A percentile compares a stretch with the other conserved stretches of the same genome.
Conservation (phyloP, 1,140 invertebrate species). For the Drosophila sp. region DNA sequence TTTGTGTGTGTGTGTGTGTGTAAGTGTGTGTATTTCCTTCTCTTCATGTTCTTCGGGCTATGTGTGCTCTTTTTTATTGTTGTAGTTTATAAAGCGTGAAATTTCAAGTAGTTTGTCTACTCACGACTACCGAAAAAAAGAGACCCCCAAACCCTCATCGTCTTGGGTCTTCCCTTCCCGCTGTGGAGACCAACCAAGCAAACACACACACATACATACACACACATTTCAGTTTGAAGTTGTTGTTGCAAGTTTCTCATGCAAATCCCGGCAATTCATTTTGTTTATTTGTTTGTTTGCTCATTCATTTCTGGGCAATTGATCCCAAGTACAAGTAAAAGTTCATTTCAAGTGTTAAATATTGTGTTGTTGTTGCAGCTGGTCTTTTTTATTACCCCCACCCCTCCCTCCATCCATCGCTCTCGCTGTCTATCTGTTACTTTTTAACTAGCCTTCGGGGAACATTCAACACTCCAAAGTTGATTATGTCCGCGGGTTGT, state of each 20-base stretch:
- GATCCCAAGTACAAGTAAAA: constrained; percentile 37
- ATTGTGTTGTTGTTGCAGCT: constrained; percentile 33
- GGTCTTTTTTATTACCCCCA: constrained; percentile 32
- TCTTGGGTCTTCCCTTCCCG: background rate
- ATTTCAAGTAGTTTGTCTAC: constrained; percentile 72
- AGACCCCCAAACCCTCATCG: constrained; percentile 5
- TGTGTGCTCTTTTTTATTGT: constrained; percentile 47
- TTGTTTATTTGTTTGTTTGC: constrained; percentile 50
- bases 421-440: constrained; percentile 16
- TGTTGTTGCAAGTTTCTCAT: constrained; percentile 58
- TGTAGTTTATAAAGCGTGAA: constrained; percentile 77
- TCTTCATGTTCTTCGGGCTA: constrained; percentile 29
- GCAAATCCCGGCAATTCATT: constrained; percentile 65
- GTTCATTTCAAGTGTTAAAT: constrained; percentile 25
- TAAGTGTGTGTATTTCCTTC: constrained; percentile 44
- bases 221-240: constrained; percentile 63
- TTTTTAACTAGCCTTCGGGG: constrained; percentile 37
- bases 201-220: constrained; percentile 31
- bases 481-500: constrained; percentile 63
- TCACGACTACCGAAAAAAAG: constrained; percentile 73
- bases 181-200: constrained; percentile 1
- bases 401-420: background rate
- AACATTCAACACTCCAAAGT: constrained; percentile 48
- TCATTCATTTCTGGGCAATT: constrained; percentile 56
- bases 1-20: constrained; percentile 18